phyloP scores from a whole-genome alignment of 2,888 invertebrate species.

The Lycophotia porphyrea region DNA sequence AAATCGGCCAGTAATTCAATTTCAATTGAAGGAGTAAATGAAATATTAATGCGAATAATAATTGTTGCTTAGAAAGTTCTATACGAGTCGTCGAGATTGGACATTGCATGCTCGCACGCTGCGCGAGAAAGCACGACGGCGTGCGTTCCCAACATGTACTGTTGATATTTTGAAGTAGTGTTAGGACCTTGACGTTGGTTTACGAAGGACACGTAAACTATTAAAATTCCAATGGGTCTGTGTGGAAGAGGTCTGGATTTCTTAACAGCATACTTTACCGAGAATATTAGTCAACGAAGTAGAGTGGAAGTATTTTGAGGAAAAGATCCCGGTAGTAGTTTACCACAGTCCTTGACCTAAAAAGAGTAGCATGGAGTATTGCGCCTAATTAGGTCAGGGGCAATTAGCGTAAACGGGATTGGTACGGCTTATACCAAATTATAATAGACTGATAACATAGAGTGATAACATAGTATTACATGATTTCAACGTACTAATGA shows the following conservation, averaged over 20 bases:
- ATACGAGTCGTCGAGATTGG: conserved; percentile 85
- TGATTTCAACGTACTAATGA: conserved; percentile 10
- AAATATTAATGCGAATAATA: conserved; percentile 90
- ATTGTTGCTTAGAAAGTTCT: conserved; percentile 90
- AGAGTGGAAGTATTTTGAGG: background rate
- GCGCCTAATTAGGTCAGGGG: conserved; percentile 45
- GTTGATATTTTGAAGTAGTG: conserved; percentile 50
- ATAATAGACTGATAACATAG: conserved; percentile 27
- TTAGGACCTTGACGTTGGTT: conserved; percentile 52
- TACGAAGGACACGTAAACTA: conserved; percentile 22
- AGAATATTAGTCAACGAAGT: background rate
- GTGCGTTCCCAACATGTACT: conserved; percentile 59
- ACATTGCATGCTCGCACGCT: conserved; percentile 89
- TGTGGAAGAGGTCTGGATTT: background rate
- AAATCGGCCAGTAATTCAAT: conserved; percentile 73
- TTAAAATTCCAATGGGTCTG: background rate
- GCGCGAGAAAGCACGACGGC: conserved; percentile 88
- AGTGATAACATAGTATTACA: conserved; percentile 19
- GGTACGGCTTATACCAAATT: conserved; percentile 5
- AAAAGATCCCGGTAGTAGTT: background rate
- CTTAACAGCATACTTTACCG: background rate
- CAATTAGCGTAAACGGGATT: background rate
- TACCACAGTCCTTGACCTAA: conserved; percentile 18
- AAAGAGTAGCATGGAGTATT: background rate
- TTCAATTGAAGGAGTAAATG: conserved; percentile 82